These are phyloP conservation scores for Epizoanthus scotinus DNA, from an alignment of 92 coral and sea anemone species.

Conservation along the genomic window DNA sequence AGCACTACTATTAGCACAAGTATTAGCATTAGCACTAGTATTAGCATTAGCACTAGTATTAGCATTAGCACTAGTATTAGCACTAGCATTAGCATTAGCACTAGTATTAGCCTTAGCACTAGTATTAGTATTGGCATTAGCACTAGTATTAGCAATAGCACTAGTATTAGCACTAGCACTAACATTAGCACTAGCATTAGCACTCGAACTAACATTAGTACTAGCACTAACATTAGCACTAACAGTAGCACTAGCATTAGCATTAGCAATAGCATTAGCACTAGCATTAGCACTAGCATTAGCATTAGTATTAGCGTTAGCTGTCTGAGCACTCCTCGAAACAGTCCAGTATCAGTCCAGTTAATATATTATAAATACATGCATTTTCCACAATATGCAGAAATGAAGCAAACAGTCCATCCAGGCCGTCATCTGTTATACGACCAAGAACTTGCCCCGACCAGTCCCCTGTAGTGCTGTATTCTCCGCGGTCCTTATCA, in stretches of 20 bases:
- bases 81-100: not conserved
- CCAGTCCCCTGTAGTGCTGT: slow-evolving; percentile 37
- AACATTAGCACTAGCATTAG: not conserved
- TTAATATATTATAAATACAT: not conserved
- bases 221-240: too few relatives aligned
- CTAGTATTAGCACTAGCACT: not conserved
- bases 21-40: too few relatives aligned
- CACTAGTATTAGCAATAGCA: not conserved
- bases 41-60: not conserved
- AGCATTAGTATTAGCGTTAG: too few relatives aligned
- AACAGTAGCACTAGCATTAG: too few relatives aligned
- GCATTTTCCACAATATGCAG: slow-evolving; percentile 11
- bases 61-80: not conserved
- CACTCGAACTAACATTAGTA: not conserved
- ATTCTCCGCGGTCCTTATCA: slow-evolving; percentile 39
- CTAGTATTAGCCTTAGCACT: too few relatives aligned
- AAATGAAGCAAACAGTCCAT: not conserved
- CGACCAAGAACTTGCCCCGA: slow-evolving; percentile 11
- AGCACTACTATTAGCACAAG: not conserved
- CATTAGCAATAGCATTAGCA: too few relatives aligned
- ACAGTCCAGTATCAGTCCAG: not conserved
- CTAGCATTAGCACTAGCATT: too few relatives aligned
- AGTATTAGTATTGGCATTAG: not conserved
- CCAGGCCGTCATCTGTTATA: not conserved
- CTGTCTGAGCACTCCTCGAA: not conserved